Evolutionary conservation across 2,797 vertebrate genomes (phyloP).

Genomic region (Taenioides sp.): DNA sequence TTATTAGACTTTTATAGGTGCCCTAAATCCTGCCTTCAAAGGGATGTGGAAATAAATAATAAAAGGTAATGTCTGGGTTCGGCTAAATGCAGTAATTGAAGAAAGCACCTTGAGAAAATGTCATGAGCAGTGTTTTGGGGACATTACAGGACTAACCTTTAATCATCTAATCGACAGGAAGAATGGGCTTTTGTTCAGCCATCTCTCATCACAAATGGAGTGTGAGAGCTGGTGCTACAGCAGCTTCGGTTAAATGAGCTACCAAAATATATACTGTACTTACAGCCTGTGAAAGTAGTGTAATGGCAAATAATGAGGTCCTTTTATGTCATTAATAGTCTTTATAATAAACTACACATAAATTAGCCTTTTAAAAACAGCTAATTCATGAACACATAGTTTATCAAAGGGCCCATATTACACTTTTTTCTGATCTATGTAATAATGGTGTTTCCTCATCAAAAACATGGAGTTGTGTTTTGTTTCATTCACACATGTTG

Average conservation of each 20-base stretch:
- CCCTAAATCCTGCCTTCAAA: background rate
- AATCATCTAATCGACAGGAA: conserved; percentile 2
- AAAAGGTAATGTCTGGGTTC: background rate
- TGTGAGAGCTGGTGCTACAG: conserved; percentile 16
- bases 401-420: too few relatives aligned
- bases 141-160: conserved; percentile 7
- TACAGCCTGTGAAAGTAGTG: background rate
- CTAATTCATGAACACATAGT: too few relatives aligned
- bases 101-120: conserved; percentile 9
- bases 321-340: background rate
- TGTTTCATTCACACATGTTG: too few relatives aligned
- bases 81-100: conserved; percentile 1
- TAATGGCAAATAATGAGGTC: background rate
- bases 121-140: conserved; percentile 5
- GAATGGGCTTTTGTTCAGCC: conserved; percentile 5
- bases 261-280: background rate
- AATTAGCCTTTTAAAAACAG: too few relatives aligned
- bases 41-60: background rate
- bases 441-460: too few relatives aligned
- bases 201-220: background rate
- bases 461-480: too few relatives aligned
- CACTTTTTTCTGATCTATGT: too few relatives aligned
- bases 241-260: conserved; percentile 15
- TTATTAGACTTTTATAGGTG: background rate
- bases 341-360: too few relatives aligned